Percentiles rank a stretch among this genome's conserved stretches.
Evolutionary conservation across 2,888 invertebrate species (phyloP).

Genomic region (Noctua janthina): DNA sequence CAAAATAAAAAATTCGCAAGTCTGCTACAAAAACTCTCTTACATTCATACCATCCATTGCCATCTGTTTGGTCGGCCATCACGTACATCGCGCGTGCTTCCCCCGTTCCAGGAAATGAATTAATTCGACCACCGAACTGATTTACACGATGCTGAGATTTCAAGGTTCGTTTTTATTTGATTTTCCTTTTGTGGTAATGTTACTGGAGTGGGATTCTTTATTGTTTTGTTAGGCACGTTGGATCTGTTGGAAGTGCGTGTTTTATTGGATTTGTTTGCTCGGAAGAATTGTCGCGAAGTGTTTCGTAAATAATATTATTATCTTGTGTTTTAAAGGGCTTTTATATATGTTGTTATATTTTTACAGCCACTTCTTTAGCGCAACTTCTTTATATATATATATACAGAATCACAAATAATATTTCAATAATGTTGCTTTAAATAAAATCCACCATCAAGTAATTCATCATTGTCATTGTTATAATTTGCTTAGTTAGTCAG

Average conservation of each 20-base stretch:
- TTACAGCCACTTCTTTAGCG: neutral
- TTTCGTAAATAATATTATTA: constrained; percentile 36
- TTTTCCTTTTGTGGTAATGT: constrained; percentile 59
- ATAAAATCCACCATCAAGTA: neutral
- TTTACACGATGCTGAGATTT: constrained; percentile 60
- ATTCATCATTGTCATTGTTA: neutral
- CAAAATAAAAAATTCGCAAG: constrained; percentile 44
- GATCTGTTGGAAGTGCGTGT: constrained; percentile 37
- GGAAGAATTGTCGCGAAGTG: constrained; percentile 49
- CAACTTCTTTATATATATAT: too few species aligned
- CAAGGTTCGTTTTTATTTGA: constrained; percentile 62
- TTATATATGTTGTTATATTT: neutral
- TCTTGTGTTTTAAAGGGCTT: neutral
- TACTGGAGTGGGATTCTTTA: constrained; percentile 48
- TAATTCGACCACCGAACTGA: constrained; percentile 62
- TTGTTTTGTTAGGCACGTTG: constrained; percentile 51
- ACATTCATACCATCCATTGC: constrained; percentile 54
- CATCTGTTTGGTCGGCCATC: constrained; percentile 60
- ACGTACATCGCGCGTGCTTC: constrained; percentile 61
- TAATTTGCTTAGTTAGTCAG: neutral
- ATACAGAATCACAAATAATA: neutral
- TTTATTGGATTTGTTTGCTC: constrained; percentile 59
- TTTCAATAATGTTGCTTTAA: neutral
- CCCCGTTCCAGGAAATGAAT: constrained; percentile 58
- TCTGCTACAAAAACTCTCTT: constrained; percentile 56